phyloP scores from a whole-genome alignment of 2,797 vertebrate genomes.

The Chiroxiphia lanceolata region DNA sequence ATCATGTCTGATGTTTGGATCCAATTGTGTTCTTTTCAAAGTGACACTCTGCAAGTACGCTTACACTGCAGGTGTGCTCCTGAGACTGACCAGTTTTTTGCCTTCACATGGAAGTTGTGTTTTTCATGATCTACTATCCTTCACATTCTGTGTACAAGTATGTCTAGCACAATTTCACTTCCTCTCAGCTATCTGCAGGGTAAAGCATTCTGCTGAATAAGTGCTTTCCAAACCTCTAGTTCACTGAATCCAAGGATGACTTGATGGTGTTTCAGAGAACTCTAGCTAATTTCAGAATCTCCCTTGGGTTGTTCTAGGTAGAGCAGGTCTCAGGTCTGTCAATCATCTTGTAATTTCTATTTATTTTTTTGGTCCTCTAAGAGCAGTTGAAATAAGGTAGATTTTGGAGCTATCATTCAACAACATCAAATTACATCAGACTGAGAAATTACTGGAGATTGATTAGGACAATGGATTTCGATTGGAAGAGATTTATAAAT shows the following conservation, averaged over 20 bases:
- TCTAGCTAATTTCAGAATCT: not conserved
- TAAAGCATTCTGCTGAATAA: not conserved
- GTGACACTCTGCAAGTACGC: not conserved
- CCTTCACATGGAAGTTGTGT: not conserved
- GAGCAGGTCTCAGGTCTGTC: not conserved
- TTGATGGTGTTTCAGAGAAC: not conserved
- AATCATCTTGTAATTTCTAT: not conserved
- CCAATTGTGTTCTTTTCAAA: not conserved
- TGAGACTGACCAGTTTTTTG: not conserved
- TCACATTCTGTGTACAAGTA: fast-evolving
- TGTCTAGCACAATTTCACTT: not conserved
- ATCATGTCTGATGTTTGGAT: not conserved
- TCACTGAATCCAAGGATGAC: not conserved
- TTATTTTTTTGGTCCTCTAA: not conserved
- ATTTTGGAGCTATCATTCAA: not conserved
- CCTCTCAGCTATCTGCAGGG: not conserved
- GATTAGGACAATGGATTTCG: not conserved
- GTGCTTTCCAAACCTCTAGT: not conserved
- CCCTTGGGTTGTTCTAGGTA: not conserved
- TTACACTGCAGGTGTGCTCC: not conserved
- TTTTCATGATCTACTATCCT: not conserved
- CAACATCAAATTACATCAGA: not conserved
- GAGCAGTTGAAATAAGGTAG: not conserved
- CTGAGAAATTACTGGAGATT: not conserved
- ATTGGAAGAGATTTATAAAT: not conserved